These are phyloP conservation scores for Drosophila tsacasi DNA, from an alignment of 1,140 invertebrate species.

Conservation along the genomic window DNA sequence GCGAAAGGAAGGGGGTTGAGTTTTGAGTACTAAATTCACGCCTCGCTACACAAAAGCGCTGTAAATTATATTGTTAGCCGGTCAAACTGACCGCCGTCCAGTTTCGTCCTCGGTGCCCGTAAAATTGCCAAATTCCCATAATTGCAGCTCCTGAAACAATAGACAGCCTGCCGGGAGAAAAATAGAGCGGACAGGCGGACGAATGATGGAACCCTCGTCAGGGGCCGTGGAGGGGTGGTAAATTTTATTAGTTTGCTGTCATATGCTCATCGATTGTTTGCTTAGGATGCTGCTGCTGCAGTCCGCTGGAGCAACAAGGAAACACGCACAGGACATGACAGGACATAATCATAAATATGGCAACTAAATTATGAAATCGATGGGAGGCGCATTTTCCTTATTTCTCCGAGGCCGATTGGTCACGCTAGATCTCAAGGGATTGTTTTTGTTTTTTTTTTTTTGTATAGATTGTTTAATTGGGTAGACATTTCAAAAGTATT, in stretches of 20 bases:
- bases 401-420: conserved; percentile 1
- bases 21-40: conserved; percentile 73
- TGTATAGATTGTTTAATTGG: neutral
- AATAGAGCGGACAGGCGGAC: conserved; percentile 14
- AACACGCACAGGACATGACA: conserved; percentile 66
- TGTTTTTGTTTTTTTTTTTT: neutral
- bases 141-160: conserved; percentile 73
- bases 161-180: neutral
- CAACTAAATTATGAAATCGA: conserved; percentile 75
- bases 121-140: conserved; percentile 60
- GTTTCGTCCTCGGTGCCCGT: conserved; percentile 25
- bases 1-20: conserved; percentile 18
- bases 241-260: conserved; percentile 69
- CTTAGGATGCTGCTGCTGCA: conserved; percentile 60
- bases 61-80: conserved; percentile 80
- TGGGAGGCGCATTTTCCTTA: neutral
- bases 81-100: conserved; percentile 51
- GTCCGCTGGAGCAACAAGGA: conserved; percentile 1
- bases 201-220: conserved; percentile 31
- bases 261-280: conserved; percentile 64
- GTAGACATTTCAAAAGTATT: neutral
- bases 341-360: conserved; percentile 77
- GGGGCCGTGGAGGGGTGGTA: conserved; percentile 26
- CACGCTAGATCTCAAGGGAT: conserved; percentile 8
- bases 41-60: conserved; percentile 84